These are phyloP conservation scores for Umimayanthus kanabou DNA, from an alignment of 92 coral and sea anemone genomes.

Conservation along the genomic window DNA sequence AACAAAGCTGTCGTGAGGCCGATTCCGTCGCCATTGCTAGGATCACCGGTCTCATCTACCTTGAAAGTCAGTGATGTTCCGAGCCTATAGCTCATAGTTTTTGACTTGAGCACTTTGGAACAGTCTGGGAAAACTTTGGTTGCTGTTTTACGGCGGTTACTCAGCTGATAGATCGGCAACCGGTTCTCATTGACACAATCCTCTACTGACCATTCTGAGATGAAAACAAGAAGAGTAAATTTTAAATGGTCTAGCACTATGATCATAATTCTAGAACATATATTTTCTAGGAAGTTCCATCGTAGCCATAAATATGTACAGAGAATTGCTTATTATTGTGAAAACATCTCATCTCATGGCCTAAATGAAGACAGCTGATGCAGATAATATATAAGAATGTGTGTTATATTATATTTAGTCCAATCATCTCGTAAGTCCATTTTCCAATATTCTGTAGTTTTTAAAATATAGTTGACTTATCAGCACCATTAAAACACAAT, in stretches of 20 bases:
- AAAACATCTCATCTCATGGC: no score
- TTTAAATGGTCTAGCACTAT: no score
- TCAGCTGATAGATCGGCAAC: slow-evolving; percentile 89
- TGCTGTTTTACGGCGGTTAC: slow-evolving; percentile 92
- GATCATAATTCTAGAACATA: background rate
- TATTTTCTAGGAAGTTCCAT: background rate
- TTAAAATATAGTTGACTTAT: no score
- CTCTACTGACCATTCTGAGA: slow-evolving; percentile 87
- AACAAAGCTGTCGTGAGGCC: slow-evolving; percentile 89
- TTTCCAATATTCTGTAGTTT: no score
- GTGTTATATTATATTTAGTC: no score
- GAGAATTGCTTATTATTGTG: background rate
- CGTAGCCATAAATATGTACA: background rate
- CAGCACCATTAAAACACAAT: no score
- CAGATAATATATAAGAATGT: no score
- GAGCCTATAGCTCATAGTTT: slow-evolving; percentile 91
- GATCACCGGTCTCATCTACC: slow-evolving; percentile 96
- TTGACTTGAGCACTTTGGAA: slow-evolving; percentile 89
- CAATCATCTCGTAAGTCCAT: no score
- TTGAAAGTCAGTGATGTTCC: slow-evolving; percentile 83
- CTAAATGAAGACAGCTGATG: no score
- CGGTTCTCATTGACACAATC: slow-evolving; percentile 89
- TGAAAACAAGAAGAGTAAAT: background rate
- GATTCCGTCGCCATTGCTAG: slow-evolving; percentile 91
- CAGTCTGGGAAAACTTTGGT: slow-evolving; percentile 98